A percentile compares a stretch with the other conserved stretches of the same genome.
Conservation (phyloP, 1,140 invertebrate genomes). For the Argopecten irradians region DNA sequence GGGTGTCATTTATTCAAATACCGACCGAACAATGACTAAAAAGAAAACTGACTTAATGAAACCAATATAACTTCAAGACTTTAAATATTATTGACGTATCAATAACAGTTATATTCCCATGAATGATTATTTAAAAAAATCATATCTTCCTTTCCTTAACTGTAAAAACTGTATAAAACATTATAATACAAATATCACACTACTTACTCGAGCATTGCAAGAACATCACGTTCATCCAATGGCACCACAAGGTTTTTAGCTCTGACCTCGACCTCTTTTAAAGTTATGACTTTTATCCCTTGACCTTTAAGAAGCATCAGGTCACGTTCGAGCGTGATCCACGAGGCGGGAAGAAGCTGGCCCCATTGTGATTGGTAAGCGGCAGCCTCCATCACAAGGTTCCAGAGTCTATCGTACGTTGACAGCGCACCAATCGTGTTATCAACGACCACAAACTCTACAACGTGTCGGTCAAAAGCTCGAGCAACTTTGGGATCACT, state of each 20-base stretch:
- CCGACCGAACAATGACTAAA: no score
- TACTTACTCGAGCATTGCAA: neutral
- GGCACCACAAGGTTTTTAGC: neutral
- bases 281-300: neutral
- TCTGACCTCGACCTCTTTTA: neutral
- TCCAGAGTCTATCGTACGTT: neutral
- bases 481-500: neutral
- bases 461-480: neutral
- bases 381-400: neutral
- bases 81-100: no score
- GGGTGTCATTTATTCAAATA: no score
- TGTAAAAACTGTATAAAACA: no score
- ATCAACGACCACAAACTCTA: neutral
- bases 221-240: slow-evolving; percentile 6
- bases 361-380: neutral
- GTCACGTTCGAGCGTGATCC: neutral
- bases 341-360: neutral
- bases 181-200: no score
- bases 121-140: no score
- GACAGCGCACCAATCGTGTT: neutral
- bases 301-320: neutral
- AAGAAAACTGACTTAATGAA: no score
- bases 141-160: no score
- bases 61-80: no score
- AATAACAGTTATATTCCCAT: no score